These are phyloP conservation scores for Carpatolechia fugitivella DNA, from an alignment of 2,888 invertebrate species.

Conservation along the genomic window DNA sequence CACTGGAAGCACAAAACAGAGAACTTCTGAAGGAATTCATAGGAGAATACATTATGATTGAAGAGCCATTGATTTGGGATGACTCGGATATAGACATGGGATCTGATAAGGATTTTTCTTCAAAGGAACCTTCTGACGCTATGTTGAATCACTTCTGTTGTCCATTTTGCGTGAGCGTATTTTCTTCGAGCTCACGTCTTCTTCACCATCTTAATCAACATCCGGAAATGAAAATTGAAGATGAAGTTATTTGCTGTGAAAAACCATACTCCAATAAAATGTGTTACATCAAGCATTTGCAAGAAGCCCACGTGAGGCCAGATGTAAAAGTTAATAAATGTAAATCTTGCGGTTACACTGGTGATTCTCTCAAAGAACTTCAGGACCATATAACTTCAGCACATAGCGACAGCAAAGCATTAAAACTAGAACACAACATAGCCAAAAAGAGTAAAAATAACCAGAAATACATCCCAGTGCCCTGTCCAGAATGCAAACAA, in stretches of 20 bases:
- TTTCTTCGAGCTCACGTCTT: slow-evolving; percentile 50
- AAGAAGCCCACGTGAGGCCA: slow-evolving; percentile 34
- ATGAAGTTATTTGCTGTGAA: slow-evolving; percentile 46
- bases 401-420: slow-evolving; percentile 24
- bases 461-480: slow-evolving; percentile 57
- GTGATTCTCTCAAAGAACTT: slow-evolving; percentile 27
- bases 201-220: slow-evolving; percentile 53
- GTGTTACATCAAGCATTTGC: slow-evolving; percentile 46
- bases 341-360: slow-evolving; percentile 40
- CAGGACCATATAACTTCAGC: slow-evolving; percentile 32
- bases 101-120: not conserved
- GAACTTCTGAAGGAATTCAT: slow-evolving; percentile 41
- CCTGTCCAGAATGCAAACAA: slow-evolving; percentile 71
- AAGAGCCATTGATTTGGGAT: slow-evolving; percentile 42
- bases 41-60: slow-evolving; percentile 50
- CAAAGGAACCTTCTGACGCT: not conserved
- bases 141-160: slow-evolving; percentile 38
- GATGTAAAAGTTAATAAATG: slow-evolving; percentile 28
- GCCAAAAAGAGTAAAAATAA: slow-evolving; percentile 29
- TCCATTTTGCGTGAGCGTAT: slow-evolving; percentile 51
- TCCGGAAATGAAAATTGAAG: slow-evolving; percentile 35
- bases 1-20: slow-evolving; percentile 19
- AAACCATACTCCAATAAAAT: slow-evolving; percentile 34
- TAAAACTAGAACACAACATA: slow-evolving; percentile 15
- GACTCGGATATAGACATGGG: slow-evolving; percentile 20